Conservation (phyloP, 2,113 vertebrate genomes). For the Dipodomys merriami region DNA sequence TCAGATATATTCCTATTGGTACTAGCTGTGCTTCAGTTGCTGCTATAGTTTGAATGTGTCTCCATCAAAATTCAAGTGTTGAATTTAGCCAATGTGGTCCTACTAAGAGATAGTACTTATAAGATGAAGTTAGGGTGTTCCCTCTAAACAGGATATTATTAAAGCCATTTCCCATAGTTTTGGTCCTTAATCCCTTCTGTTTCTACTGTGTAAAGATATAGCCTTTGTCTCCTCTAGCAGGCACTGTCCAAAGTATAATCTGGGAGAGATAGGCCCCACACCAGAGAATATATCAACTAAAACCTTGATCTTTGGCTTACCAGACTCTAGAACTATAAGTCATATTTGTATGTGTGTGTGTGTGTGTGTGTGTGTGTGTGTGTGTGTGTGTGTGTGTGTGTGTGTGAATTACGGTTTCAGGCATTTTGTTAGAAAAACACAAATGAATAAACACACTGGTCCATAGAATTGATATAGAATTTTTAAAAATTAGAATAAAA, state of each 20-base stretch:
- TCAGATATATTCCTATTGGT: background rate
- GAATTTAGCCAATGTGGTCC: background rate
- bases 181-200: background rate
- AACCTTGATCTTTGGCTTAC: background rate
- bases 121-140: background rate
- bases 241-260: background rate
- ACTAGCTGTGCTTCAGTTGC: background rate
- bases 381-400: too few species aligned
- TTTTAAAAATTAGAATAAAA: constrained; percentile 12
- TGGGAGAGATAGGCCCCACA: background rate
- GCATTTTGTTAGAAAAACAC: background rate
- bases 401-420: background rate
- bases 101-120: background rate
- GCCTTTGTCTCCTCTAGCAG: fast-evolving
- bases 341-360: background rate
- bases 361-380: too few species aligned
- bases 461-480: background rate
- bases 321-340: too few species aligned
- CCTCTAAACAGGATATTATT: background rate
- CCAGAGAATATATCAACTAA: background rate
- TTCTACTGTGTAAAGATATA: background rate
- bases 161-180: background rate
- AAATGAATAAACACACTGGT: background rate
- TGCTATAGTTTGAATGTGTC: background rate
- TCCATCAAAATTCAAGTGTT: background rate